phyloP scores from a whole-genome alignment of 2,113 vertebrate species.

The Rutilus rutilus region DNA sequence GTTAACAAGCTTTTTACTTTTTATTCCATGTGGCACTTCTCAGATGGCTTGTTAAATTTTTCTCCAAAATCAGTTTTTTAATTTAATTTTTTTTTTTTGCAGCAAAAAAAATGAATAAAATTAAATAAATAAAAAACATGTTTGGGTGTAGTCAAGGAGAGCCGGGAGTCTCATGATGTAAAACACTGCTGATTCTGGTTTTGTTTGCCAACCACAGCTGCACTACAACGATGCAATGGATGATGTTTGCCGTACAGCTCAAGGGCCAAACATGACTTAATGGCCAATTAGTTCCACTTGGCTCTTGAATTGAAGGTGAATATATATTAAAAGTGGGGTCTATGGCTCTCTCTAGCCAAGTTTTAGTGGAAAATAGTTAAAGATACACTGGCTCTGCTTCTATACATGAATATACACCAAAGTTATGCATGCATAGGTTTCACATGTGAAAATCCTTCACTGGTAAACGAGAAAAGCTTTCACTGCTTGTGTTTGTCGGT shows the following conservation, averaged over 20 bases:
- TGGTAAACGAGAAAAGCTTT: too few relatives aligned
- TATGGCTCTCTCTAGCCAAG: conserved; percentile 4
- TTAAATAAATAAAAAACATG: neutral
- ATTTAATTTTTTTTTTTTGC: neutral
- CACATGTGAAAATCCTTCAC: too few relatives aligned
- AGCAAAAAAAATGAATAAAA: neutral
- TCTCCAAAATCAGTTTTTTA: neutral
- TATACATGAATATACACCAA: too few relatives aligned
- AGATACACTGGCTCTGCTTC: too few relatives aligned
- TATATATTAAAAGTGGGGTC: conserved; percentile 4
- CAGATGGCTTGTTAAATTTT: neutral
- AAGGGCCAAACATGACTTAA: conserved; percentile 21
- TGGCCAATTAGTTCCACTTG: conserved; percentile 1
- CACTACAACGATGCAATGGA: neutral
- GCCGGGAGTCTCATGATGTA: neutral
- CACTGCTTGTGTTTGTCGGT: too few relatives aligned
- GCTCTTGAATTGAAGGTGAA: conserved; percentile 4
- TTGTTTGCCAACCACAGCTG: neutral
- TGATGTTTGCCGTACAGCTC: neutral
- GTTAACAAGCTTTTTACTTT: neutral
- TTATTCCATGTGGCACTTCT: neutral
- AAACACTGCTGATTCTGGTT: neutral
- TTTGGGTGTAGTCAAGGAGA: conserved; percentile 14
- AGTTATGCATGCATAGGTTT: too few relatives aligned
- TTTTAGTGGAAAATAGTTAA: too few relatives aligned